Conservation (phyloP, 2,797 vertebrate species). For the Anas flavirostris region DNA sequence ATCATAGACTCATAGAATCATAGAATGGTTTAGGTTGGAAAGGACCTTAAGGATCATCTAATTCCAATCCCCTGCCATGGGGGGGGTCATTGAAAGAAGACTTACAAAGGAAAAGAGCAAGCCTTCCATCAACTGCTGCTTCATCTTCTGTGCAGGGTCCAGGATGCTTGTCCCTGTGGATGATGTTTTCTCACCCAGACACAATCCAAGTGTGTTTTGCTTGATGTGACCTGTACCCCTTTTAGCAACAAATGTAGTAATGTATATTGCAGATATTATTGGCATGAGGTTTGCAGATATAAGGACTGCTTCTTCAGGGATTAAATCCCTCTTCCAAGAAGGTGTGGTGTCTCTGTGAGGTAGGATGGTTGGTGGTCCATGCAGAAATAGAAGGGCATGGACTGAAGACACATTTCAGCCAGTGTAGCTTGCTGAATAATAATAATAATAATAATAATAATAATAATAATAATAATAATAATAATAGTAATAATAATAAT, state of each 20-base stretch:
- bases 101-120: not conserved
- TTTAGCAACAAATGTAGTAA: not conserved
- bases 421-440: not conserved
- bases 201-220: not conserved
- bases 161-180: not conserved
- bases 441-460: no score
- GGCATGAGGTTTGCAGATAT: not conserved
- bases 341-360: not conserved
- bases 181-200: not conserved
- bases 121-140: not conserved
- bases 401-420: not conserved
- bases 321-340: not conserved
- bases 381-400: not conserved
- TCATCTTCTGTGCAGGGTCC: not conserved
- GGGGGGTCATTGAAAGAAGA: not conserved
- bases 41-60: no score
- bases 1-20: no score
- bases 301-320: not conserved
- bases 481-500: no score
- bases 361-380: accelerated
- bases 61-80: no score
- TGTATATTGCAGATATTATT: not conserved
- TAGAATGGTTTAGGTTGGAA: no score
- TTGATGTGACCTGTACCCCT: not conserved
- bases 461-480: no score